Conservation (phyloP, 2,888 invertebrate species). For the Pristionchus maxplancki region DNA sequence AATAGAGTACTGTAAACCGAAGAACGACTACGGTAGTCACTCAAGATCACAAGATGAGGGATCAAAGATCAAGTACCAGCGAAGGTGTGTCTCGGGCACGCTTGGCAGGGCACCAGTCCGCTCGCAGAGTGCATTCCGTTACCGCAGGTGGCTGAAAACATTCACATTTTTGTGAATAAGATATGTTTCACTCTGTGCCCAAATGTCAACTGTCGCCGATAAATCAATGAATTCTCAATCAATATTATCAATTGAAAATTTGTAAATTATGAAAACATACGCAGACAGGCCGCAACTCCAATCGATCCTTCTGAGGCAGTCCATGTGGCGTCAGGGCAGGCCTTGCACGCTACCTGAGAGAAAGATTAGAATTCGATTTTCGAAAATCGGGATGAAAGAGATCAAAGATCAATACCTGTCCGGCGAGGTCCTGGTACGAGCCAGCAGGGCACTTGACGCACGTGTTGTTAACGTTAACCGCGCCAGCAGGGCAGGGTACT, state of each 20-base stretch:
- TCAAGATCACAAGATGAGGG: background rate
- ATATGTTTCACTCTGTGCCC: background rate
- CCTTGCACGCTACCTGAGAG: conserved; percentile 87
- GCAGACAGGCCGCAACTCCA: conserved; percentile 63
- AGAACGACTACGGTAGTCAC: background rate
- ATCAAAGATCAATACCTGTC: conserved; percentile 81
- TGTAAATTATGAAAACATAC: conserved; percentile 55
- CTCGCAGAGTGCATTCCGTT: conserved; percentile 96
- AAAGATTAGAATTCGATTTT: conserved; percentile 6
- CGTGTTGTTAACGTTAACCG: conserved; percentile 91
- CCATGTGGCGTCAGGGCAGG: conserved; percentile 93
- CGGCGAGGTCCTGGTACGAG: conserved; percentile 83
- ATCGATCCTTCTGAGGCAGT: conserved; percentile 88
- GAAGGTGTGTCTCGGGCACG: conserved; percentile 94
- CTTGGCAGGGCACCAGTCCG: conserved; percentile 93
- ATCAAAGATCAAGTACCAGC: conserved; percentile 61
- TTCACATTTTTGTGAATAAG: background rate
- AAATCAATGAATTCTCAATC: no score
- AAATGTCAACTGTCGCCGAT: background rate
- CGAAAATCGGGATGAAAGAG: background rate
- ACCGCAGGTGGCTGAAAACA: conserved; percentile 87
- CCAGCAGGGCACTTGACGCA: conserved; percentile 92
- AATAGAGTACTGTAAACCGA: background rate
- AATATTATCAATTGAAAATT: no score
- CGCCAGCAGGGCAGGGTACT: conserved; percentile 96